These are phyloP conservation scores for Prionailurus bengalensis DNA, from an alignment of 2,113 vertebrate species.

Conservation along the genomic window DNA sequence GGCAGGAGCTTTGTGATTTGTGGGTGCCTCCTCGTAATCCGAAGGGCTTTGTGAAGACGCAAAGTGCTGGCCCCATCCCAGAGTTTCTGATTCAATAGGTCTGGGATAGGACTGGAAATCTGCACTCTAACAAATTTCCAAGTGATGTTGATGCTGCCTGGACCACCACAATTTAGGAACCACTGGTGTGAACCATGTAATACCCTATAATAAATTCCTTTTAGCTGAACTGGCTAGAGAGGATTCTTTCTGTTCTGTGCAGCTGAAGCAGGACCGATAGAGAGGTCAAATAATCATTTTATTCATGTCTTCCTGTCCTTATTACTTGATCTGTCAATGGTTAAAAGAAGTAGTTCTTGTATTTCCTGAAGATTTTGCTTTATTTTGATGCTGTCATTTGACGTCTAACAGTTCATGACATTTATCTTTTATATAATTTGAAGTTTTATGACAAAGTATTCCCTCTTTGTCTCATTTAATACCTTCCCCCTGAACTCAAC, in stretches of 20 bases:
- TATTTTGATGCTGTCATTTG: slow-evolving; percentile 16
- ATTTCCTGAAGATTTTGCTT: slow-evolving; percentile 42
- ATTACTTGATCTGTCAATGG: background rate
- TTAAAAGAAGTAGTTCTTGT: background rate
- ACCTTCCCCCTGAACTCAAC: background rate
- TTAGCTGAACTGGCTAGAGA: background rate
- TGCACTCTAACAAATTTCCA: background rate
- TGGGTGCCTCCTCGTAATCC: background rate
- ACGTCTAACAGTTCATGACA: background rate
- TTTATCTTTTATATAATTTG: slow-evolving; percentile 39
- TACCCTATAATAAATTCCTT: background rate
- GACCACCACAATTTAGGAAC: background rate
- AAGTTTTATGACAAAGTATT: slow-evolving; percentile 46
- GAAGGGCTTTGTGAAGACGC: background rate
- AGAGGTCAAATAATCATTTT: background rate
- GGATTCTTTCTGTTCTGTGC: background rate
- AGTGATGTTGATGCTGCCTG: background rate
- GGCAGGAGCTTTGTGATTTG: background rate
- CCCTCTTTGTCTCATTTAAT: slow-evolving; percentile 8
- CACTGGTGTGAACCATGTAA: background rate
- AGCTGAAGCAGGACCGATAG: background rate
- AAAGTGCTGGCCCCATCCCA: background rate
- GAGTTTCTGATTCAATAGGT: background rate
- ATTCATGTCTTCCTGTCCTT: background rate
- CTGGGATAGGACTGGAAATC: background rate